Conservation (phyloP, 1,140 invertebrate species). For the Procambarus virginalis region DNA sequence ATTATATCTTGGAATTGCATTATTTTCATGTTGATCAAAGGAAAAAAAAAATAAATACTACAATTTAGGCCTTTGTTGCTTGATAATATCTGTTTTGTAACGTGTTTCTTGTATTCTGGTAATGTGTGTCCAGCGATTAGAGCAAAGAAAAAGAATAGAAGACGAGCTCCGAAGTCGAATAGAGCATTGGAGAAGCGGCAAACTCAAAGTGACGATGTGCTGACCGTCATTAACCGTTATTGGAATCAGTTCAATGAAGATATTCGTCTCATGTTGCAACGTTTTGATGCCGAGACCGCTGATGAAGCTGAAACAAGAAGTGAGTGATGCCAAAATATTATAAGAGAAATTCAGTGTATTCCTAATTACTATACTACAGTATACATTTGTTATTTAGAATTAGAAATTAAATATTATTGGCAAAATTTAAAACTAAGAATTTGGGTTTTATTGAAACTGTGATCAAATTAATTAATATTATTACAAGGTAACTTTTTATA, state of each 20-base stretch:
- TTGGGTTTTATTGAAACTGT: too few species aligned
- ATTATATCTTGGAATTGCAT: too few species aligned
- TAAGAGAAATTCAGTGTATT: too few species aligned
- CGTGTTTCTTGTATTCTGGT: neutral
- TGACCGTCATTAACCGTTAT: constrained; percentile 98
- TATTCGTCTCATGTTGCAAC: constrained; percentile 91
- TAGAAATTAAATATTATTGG: too few species aligned
- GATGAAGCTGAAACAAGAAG: constrained; percentile 96
- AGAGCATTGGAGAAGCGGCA: constrained; percentile 97
- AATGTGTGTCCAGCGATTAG: constrained; percentile 81
- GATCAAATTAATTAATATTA: too few species aligned
- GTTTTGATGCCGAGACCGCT: constrained; percentile 97
- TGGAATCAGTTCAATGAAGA: constrained; percentile 99
- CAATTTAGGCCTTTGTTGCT: too few species aligned
- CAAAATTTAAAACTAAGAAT: too few species aligned
- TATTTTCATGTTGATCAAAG: too few species aligned
- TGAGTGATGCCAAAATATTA: constrained; percentile 74
- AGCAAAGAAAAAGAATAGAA: constrained; percentile 91
- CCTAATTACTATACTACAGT: too few species aligned
- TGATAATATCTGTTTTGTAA: neutral
- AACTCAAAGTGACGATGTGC: constrained; percentile 96
- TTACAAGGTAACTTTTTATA: too few species aligned
- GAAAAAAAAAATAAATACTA: too few species aligned
- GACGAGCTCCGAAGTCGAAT: constrained; percentile 92
- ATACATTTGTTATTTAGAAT: too few species aligned